phyloP scores from a whole-genome alignment of 2,113 vertebrate species.

The Microcebus tavaratra region DNA sequence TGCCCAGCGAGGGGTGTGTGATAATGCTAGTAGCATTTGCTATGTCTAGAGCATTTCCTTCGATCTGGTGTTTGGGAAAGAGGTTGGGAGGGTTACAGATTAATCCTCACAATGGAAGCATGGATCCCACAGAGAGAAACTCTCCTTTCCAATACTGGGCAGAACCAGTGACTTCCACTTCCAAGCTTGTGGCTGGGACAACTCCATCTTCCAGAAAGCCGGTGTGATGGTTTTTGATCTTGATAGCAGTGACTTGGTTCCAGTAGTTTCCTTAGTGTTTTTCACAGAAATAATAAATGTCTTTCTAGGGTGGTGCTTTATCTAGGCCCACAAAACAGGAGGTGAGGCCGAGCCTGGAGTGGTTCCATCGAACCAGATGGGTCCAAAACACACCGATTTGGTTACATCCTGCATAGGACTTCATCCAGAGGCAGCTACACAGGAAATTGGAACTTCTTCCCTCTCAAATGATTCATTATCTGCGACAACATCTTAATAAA shows the following conservation, averaged over 20 bases:
- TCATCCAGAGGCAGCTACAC: constrained; percentile 62
- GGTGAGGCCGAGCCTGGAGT: neutral
- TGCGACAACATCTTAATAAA: constrained; percentile 61
- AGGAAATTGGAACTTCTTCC: constrained; percentile 75
- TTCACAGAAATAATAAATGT: neutral
- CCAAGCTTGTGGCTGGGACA: accelerated
- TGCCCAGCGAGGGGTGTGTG: accelerated
- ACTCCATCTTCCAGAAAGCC: neutral
- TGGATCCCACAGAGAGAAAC: too few species aligned
- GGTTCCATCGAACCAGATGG: accelerated
- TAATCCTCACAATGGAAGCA: accelerated
- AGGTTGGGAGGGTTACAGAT: neutral
- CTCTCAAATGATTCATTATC: constrained; percentile 30
- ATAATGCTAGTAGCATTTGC: neutral
- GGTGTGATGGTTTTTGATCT: neutral
- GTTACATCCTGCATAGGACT: constrained; percentile 40
- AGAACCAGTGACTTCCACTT: neutral
- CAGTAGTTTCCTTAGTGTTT: neutral
- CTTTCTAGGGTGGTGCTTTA: neutral
- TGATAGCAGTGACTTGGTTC: neutral
- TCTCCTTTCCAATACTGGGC: neutral
- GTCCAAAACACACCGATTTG: neutral
- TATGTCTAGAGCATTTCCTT: neutral
- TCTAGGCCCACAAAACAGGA: neutral
- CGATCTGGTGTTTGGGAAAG: neutral